Percentiles rank a stretch among this genome's conserved stretches.
phyloP scores from a whole-genome alignment of 2,113 vertebrate genomes.

The Cisticola juncidis region DNA sequence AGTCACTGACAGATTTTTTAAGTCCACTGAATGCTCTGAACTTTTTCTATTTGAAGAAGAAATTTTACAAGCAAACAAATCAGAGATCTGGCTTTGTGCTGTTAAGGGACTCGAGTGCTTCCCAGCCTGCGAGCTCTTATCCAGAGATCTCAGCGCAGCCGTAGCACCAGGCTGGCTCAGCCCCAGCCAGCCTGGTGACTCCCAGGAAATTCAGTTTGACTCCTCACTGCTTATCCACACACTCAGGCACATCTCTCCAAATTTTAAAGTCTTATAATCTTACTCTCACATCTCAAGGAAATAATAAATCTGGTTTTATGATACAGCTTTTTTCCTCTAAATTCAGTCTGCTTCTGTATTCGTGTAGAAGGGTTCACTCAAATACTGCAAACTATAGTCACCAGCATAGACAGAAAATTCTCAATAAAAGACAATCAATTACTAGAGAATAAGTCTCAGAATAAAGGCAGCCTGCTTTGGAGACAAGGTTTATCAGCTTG shows the following conservation, averaged over 20 bases:
- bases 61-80: not conserved
- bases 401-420: not conserved
- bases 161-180: not conserved
- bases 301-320: not conserved
- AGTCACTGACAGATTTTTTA: not conserved
- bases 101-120: not conserved
- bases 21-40: not conserved
- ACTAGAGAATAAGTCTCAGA: not conserved
- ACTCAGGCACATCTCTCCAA: not conserved
- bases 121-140: not conserved
- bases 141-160: not conserved
- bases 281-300: not conserved
- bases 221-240: not conserved
- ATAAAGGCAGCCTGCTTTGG: not conserved
- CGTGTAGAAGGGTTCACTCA: not conserved
- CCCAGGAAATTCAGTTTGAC: not conserved
- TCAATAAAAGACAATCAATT: not conserved
- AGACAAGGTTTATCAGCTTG: not conserved
- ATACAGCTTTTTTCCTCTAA: not conserved
- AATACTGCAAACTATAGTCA: not conserved
- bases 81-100: not conserved
- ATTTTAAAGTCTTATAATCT: not conserved
- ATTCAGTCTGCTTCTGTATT: not conserved
- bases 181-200: not conserved
- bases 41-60: not conserved